A percentile compares a stretch with the other conserved stretches of the same genome.
Conservation (phyloP, 2,797 vertebrate genomes). For the Synanceia verrucosa region DNA sequence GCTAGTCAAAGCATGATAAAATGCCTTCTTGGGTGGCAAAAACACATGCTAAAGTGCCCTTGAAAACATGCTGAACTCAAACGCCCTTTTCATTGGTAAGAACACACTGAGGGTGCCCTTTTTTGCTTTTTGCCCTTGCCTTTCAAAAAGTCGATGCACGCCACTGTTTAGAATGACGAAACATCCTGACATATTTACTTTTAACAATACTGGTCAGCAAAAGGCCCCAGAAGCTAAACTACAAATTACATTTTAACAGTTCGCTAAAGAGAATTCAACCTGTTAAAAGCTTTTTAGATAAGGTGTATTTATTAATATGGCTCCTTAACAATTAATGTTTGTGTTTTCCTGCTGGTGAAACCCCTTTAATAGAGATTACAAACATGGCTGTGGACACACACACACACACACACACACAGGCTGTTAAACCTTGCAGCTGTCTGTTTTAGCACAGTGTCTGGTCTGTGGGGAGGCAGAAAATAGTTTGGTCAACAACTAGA, state of each 20-base stretch:
- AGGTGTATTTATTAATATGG: constrained; percentile 7
- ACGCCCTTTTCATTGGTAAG: too few relatives aligned
- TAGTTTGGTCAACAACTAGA: constrained; percentile 30
- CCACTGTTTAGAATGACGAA: too few relatives aligned
- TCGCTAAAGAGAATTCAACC: neutral
- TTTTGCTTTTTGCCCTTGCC: too few relatives aligned
- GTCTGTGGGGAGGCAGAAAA: constrained; percentile 43
- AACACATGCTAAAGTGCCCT: too few relatives aligned
- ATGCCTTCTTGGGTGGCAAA: too few relatives aligned
- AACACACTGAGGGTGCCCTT: too few relatives aligned
- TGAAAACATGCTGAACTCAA: too few relatives aligned
- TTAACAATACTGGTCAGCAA: neutral
- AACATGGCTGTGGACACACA: constrained; percentile 57
- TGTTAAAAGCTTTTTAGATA: neutral
- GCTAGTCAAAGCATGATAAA: too few relatives aligned
- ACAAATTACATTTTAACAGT: neutral
- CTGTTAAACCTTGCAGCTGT: constrained; percentile 77
- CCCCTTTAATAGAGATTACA: constrained; percentile 55
- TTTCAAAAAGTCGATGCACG: too few relatives aligned
- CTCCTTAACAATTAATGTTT: constrained; percentile 42
- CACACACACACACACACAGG: constrained; percentile 10
- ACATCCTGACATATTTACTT: neutral
- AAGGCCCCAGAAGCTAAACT: neutral
- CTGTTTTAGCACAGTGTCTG: constrained; percentile 48
- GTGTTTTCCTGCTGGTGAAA: constrained; percentile 32